Evolutionary conservation across 2,797 vertebrate genomes (phyloP), one percentile per base, ranked within the genome.

Genomic region (Platyrinchus mystaceus): DNA sequence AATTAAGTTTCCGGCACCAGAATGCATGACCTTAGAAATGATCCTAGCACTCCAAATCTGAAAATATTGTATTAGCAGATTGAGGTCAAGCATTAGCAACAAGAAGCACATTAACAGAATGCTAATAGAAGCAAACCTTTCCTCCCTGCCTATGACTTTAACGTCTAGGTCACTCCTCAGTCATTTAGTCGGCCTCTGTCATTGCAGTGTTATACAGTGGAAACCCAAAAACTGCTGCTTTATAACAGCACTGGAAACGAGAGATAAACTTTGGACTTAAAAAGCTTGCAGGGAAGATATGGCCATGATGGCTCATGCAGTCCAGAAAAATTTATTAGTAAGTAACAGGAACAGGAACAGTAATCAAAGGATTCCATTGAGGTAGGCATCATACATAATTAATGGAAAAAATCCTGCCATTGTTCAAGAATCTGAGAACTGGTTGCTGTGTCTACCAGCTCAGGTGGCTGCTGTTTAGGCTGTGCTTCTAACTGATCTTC

Each of bases 81-180:
- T 89, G 46, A 95, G 87, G 58, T 89, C 78, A 85, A 87, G 84
- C 58, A 85, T 92, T 81, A 87, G 43, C 36, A 66, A 60, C 39
- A 41, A 7, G 50, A 83, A 85, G 14, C n/a, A 59, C 39, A 30
- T 84, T 71, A 85, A 47, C 53, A 78, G 69, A 85, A 93, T 73
- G 62, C 19, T 50, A 86, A 71, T 55, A 74, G 39, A 64, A 80
- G 30, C 7, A 87, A 74, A 68, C 27, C 12, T 94, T 93, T 85
- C 49, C 34, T 59, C 7, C 28, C 10, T 80, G 89, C 14, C 27
- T n/a, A 2, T n/a, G 24, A 21, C 78, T 79, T 67, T 28, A 82
- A 30, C 39, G 39, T 71, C 49, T 58, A 74, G 7, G 18, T 71
- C 64, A 58, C 15, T 78, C 17, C 60, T 17, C 19, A 79, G 32